These are phyloP conservation scores for Hermetia illucens DNA, from an alignment of 1,140 invertebrate species.

Conservation along the genomic window DNA sequence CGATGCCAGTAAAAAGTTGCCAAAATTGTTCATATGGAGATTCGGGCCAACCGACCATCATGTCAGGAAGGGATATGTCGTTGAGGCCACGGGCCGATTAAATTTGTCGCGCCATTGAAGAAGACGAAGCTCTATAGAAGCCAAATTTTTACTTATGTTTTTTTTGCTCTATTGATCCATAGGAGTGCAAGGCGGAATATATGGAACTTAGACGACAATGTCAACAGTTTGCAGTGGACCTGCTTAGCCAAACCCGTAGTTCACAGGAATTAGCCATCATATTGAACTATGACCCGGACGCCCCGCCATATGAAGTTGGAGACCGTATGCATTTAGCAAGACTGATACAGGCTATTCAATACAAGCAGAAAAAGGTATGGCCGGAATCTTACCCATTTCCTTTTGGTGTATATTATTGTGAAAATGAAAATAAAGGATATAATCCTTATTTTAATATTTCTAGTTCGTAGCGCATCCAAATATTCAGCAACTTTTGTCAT, in stretches of 20 bases:
- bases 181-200: slow-evolving; percentile 68
- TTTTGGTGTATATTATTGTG: background rate
- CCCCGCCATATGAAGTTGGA: slow-evolving; percentile 46
- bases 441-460: slow-evolving; percentile 9
- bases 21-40: too few species aligned
- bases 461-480: slow-evolving; percentile 89
- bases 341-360: slow-evolving; percentile 76
- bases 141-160: too few species aligned
- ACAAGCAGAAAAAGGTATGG: slow-evolving; percentile 80
- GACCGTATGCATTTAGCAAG: slow-evolving; percentile 65
- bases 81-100: too few species aligned
- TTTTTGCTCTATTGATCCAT: background rate
- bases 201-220: slow-evolving; percentile 67
- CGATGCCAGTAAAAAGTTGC: too few species aligned
- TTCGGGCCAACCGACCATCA: too few species aligned
- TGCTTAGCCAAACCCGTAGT: slow-evolving; percentile 76
- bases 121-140: too few species aligned
- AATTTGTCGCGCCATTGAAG: too few species aligned
- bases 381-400: too few species aligned
- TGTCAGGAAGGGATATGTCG: too few species aligned
- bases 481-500: slow-evolving; percentile 78
- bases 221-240: slow-evolving; percentile 80
- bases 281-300: slow-evolving; percentile 68
- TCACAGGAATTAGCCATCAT: slow-evolving; percentile 86
- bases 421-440: background rate